These are phyloP conservation scores for Arrhopalites spinosus DNA, from an alignment of 2,888 invertebrate genomes.

Conservation along the genomic window DNA sequence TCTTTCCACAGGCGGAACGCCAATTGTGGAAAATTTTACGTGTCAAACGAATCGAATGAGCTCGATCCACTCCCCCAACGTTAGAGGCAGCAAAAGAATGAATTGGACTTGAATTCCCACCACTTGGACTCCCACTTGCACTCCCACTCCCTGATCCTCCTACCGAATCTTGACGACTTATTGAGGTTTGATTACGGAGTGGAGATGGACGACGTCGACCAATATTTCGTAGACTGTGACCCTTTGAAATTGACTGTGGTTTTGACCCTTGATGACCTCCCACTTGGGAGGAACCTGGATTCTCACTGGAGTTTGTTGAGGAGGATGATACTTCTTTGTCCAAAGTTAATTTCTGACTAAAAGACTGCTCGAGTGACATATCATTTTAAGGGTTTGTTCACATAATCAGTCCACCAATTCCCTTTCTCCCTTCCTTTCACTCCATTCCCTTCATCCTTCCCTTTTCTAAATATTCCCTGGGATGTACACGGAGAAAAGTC, in stretches of 20 bases:
- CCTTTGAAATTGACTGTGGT: background rate
- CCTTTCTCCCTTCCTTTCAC: background rate
- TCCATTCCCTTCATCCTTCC: background rate
- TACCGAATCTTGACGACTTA: constrained; percentile 28
- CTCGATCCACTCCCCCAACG: constrained; percentile 47
- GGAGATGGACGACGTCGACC: constrained; percentile 17
- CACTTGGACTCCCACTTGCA: constrained; percentile 34
- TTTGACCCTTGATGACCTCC: no score
- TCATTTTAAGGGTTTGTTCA: constrained; percentile 41
- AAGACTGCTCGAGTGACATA: constrained; percentile 51
- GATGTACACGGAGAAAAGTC: no score
- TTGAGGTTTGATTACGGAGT: constrained; percentile 15
- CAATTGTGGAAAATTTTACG: constrained; percentile 75
- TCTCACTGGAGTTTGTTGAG: constrained; percentile 30
- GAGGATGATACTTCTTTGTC: constrained; percentile 36
- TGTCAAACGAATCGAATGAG: constrained; percentile 60
- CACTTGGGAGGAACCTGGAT: constrained; percentile 16
- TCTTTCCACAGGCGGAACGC: constrained; percentile 76
- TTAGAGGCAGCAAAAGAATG: constrained; percentile 42
- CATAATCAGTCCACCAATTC: background rate
- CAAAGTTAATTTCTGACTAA: constrained; percentile 50
- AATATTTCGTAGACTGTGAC: constrained; percentile 17
- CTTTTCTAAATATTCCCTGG: no score
- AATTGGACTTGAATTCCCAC: constrained; percentile 19
- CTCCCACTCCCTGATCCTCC: background rate